Conservation (phyloP, 2,888 invertebrate species). For the Oeneis ivallda region DNA sequence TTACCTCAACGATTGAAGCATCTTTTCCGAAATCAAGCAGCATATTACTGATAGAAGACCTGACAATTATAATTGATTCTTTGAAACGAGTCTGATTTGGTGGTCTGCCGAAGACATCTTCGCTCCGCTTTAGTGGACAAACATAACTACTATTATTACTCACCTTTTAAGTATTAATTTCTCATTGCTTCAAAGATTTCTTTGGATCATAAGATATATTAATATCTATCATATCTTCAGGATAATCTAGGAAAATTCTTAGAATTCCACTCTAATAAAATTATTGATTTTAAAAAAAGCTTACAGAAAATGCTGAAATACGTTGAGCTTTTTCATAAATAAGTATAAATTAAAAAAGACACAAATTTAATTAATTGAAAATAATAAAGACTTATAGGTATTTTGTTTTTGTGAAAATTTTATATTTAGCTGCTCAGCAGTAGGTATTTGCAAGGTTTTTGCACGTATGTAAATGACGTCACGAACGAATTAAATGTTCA, state of each 20-base stretch:
- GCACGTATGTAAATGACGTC: conserved; percentile 50
- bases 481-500: conserved; percentile 52
- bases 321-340: neutral
- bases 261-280: neutral
- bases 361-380: too few species aligned
- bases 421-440: conserved; percentile 43
- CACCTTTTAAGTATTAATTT: conserved; percentile 66
- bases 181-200: neutral
- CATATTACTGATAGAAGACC: too few species aligned
- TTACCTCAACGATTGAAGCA: too few species aligned
- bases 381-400: too few species aligned
- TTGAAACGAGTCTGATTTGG: too few species aligned
- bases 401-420: neutral
- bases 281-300: neutral
- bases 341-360: neutral
- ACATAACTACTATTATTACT: conserved; percentile 39
- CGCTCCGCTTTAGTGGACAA: too few species aligned
- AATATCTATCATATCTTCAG: neutral
- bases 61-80: too few species aligned
- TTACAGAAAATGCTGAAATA: neutral
- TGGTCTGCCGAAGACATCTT: too few species aligned
- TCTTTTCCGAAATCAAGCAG: too few species aligned
- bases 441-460: conserved; percentile 46
- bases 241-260: too few species aligned
- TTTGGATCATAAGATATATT: neutral